Percentiles rank a stretch among this genome's conserved stretches.
Evolutionary conservation across 23 tunicate genomes (phyloP).

Genomic region (Oikopleura vanhoeffeni): DNA sequence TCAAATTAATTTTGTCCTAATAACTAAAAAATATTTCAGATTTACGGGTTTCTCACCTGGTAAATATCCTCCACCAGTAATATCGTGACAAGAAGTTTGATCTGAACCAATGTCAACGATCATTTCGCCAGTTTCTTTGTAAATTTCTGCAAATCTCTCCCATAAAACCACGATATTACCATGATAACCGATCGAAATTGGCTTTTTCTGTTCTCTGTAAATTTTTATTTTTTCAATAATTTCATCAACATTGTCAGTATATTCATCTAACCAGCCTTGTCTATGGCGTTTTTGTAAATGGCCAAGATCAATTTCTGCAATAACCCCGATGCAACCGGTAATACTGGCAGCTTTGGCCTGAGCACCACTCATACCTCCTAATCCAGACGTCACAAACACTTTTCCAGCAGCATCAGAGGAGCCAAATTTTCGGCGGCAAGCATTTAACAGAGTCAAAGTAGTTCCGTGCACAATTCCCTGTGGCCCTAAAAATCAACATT

Average conservation of each 20-base stretch:
- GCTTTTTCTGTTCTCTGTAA: constrained; percentile 15
- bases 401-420: constrained; percentile 31
- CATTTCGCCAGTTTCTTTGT: constrained; percentile 41
- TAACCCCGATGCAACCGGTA: constrained; percentile 74
- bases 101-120: constrained; percentile 81
- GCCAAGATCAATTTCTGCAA: constrained; percentile 70
- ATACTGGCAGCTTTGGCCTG: constrained; percentile 87
- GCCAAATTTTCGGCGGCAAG: constrained; percentile 30
- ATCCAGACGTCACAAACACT: constrained; percentile 70
- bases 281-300: constrained; percentile 48
- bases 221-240: constrained; percentile 25
- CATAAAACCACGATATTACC: constrained; percentile 74
- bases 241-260: constrained; percentile 40
- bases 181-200: constrained; percentile 64
- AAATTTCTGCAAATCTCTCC: constrained; percentile 41
- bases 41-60: constrained; percentile 37
- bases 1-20: no score
- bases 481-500: no score
- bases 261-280: constrained; percentile 76
- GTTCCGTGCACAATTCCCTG: constrained; percentile 98
- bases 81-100: constrained; percentile 80
- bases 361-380: constrained; percentile 98
- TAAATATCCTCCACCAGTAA: constrained; percentile 75
- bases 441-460: constrained; percentile 71
- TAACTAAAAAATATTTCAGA: no score